Base-by-base conservation (phyloP, 2,888 invertebrate species). In the Folsomia candida region DNA sequence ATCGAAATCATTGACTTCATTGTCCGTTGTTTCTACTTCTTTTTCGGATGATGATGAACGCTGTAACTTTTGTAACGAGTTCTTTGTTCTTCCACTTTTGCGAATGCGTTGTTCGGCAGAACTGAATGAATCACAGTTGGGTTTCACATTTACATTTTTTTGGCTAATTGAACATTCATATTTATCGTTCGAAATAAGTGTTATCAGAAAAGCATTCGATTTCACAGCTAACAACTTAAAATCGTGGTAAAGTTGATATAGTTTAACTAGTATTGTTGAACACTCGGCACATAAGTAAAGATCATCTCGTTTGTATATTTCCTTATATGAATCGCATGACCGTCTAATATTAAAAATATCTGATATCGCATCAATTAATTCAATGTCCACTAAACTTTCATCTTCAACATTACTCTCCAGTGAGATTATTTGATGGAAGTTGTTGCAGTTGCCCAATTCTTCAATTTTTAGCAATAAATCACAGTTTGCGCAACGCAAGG, bases 181-280 rank as follows among this genome's bases (percentile, higher is more conserved):
- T 14, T 37, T 37, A 4, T 14, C 6, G 14, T 37, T 37, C n/a
- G n/a, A n/a, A 14, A 37, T 37, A 14, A 9, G 14, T 37, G 37
- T 4, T 9, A 70, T 47, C 24, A 74, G 57, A 14, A 66, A 29
- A 4, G 74, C 67, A 6, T 68, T 61, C 14, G 28, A 58, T 28
- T 65, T 58, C 1, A 68, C 22, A 24, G 72, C 61, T 18, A 72
- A 62, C 2, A 65, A 54, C 1, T 65, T n/a, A 54, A 74, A 74
- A 24, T 74, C 62, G 18, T 28, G 68, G 27, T 66, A 74, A 57
- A 72, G 63, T 20, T 64, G 59, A 26, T 68, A 72, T 0, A 74
- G 51, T 37, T 68, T 51, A 18, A 51, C 24, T 47, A 74, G 57
- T 18, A 68, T 24, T 11, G 28, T 22, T 6, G 51, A 25, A 58